Evolutionary conservation across 2,113 vertebrate species (phyloP).

Genomic region (Redunca redunca): DNA sequence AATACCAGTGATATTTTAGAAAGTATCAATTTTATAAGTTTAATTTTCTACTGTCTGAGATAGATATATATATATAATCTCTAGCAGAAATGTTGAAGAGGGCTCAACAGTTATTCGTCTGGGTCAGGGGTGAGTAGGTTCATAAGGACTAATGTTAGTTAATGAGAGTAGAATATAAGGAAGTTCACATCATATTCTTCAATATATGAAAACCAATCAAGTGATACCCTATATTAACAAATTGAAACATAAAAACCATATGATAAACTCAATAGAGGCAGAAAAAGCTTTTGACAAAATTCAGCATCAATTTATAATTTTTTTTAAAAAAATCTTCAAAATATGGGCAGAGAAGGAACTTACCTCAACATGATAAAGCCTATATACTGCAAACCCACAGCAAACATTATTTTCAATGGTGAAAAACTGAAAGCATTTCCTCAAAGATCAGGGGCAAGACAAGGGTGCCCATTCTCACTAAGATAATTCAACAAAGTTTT

Average conservation of each 20-base stretch:
- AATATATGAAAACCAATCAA: neutral
- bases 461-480: neutral
- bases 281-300: neutral
- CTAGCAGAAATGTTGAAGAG: no score
- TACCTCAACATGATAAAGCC: neutral
- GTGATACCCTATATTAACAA: neutral
- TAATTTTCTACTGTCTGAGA: neutral
- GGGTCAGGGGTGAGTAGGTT: neutral
- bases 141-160: neutral
- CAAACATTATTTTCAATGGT: neutral
- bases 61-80: neutral
- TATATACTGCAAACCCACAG: neutral
- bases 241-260: neutral
- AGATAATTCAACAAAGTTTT: neutral
- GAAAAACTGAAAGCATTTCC: neutral
- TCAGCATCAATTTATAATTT: neutral
- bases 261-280: neutral
- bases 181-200: neutral
- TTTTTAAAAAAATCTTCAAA: neutral
- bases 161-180: neutral
- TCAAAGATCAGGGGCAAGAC: neutral
- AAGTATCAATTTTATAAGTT: neutral
- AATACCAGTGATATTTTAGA: neutral
- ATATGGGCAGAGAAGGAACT: neutral
- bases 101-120: neutral